A percentile compares a stretch with the other conserved stretches of the same genome.
Conservation (phyloP, 2,797 vertebrate species). For the Buceros bicornis region DNA sequence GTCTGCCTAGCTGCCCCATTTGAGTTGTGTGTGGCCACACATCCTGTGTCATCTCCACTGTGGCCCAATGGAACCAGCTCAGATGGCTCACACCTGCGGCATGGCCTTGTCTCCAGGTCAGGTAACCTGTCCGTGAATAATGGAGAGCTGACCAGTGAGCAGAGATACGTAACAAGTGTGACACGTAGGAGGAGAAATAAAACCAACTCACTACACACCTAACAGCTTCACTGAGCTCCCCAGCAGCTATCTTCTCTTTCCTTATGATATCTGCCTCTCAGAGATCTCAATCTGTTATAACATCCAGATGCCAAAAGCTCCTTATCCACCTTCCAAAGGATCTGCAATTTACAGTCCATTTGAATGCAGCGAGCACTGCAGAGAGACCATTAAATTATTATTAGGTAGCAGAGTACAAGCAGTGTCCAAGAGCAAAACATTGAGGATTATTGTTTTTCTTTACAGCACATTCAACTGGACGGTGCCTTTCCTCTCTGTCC, state of each 20-base stretch:
- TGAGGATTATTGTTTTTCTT: conserved; percentile 44
- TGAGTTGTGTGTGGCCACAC: neutral
- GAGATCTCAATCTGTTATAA: neutral
- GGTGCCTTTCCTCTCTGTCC: conserved; percentile 90
- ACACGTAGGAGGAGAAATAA: neutral
- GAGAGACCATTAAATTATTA: neutral
- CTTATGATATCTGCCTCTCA: neutral
- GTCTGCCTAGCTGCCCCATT: neutral
- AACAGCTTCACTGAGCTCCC: neutral
- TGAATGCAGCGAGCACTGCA: neutral
- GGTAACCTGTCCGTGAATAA: conserved; percentile 4
- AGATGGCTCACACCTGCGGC: neutral
- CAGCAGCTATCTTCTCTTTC: neutral
- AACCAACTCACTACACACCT: neutral
- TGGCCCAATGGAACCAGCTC: neutral
- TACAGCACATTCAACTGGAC: conserved; percentile 96
- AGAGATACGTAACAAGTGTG: neutral
- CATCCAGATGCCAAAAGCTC: neutral
- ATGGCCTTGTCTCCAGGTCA: neutral
- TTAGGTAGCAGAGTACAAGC: neutral
- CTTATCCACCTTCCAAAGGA: neutral
- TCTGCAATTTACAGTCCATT: neutral
- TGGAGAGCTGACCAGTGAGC: neutral
- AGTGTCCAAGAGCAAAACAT: neutral
- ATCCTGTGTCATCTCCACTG: neutral